phyloP scores from a whole-genome alignment of 2,113 vertebrate species.

The Engystomops pustulosus region DNA sequence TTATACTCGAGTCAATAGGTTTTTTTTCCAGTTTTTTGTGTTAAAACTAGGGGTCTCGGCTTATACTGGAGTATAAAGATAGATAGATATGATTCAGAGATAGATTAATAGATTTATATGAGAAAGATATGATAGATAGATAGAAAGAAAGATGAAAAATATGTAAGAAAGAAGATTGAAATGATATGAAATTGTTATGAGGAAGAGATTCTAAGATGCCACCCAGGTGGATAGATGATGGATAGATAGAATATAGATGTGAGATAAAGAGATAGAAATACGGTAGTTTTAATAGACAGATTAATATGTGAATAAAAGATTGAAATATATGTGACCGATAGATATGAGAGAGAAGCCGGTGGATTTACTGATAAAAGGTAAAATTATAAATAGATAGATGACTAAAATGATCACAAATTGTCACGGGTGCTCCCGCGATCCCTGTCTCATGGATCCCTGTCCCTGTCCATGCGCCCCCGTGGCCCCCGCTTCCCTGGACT shows the following conservation, averaged over 20 bases:
- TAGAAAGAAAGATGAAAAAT: slow-evolving; percentile 9
- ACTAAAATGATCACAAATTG: too few relatives aligned
- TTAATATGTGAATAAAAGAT: not conserved
- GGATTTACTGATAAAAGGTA: not conserved
- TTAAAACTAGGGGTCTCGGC: too few relatives aligned
- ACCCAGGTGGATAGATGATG: not conserved
- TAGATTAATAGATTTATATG: not conserved
- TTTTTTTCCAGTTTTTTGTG: too few relatives aligned
- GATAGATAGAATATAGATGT: slow-evolving; percentile 20
- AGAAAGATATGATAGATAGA: slow-evolving; percentile 9
- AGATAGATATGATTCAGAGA: not conserved
- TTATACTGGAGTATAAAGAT: too few relatives aligned
- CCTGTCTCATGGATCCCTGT: too few relatives aligned
- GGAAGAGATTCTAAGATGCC: too few relatives aligned
- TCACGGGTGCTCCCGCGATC: too few relatives aligned
- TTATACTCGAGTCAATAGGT: too few relatives aligned
- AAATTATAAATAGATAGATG: not conserved
- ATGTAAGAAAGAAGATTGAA: slow-evolving; percentile 12
- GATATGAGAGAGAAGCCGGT: not conserved
- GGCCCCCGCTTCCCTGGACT: too few relatives aligned
- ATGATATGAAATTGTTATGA: too few relatives aligned
- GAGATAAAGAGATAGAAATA: not conserved
- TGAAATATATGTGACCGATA: not conserved
- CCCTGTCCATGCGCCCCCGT: too few relatives aligned
- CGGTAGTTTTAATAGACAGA: not conserved